Evolutionary conservation across 2,797 vertebrate species (phyloP).

Genomic region (Lates japonicus): DNA sequence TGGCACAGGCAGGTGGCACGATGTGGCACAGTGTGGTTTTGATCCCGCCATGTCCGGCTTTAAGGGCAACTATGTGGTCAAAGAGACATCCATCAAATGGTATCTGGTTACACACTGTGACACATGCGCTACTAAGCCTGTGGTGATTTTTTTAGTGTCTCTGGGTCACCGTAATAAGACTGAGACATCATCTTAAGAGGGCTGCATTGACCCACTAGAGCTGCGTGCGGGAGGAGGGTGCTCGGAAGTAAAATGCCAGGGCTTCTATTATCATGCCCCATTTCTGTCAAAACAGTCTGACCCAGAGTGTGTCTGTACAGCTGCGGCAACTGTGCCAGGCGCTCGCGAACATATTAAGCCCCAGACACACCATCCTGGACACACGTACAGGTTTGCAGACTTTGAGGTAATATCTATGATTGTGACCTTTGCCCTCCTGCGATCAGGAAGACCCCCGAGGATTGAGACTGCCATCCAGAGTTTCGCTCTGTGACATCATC

Average conservation of each 20-base stretch:
- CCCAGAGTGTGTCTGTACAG: conserved; percentile 40
- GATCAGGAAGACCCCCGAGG: conserved; percentile 20
- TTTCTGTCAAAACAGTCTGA: conserved; percentile 73
- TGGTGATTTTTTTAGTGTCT: conserved; percentile 39
- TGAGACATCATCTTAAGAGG: conserved; percentile 55
- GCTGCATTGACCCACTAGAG: conserved; percentile 40
- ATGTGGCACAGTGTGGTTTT: conserved; percentile 44
- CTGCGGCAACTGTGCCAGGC: conserved; percentile 41
- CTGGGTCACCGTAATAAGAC: conserved; percentile 48
- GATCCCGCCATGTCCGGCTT: conserved; percentile 59
- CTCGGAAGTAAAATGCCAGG: conserved; percentile 51
- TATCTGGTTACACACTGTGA: conserved; percentile 68
- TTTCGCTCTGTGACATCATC: conserved; percentile 5
- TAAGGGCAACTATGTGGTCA: conserved; percentile 67
- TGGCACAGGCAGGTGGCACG: conserved; percentile 75
- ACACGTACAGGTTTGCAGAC: conserved; percentile 1
- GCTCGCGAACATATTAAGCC: conserved; percentile 36
- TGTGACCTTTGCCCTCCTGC: conserved; percentile 53
- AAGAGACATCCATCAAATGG: conserved; percentile 65
- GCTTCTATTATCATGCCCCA: conserved; percentile 65
- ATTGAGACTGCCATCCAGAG: conserved; percentile 33
- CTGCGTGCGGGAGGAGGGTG: conserved; percentile 22
- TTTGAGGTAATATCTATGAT: conserved; percentile 51
- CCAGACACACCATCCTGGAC: conserved; percentile 27
- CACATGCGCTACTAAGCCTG: conserved; percentile 60